A percentile compares a stretch with the other conserved stretches of the same genome.
These are phyloP conservation scores for Cantharis rustica DNA, from an alignment of 2,888 invertebrate genomes.

Conservation along the genomic window DNA sequence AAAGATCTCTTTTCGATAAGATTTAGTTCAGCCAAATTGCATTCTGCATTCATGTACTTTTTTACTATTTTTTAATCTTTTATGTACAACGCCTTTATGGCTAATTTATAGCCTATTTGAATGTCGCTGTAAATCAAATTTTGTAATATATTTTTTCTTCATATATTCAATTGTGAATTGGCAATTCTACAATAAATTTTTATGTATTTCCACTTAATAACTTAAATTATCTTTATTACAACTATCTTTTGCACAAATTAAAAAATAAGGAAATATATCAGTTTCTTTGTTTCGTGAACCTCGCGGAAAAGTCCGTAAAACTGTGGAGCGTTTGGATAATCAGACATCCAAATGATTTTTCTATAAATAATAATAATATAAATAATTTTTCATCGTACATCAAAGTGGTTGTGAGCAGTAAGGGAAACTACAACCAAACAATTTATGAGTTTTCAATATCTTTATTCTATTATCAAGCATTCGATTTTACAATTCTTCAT, in stretches of 20 bases:
- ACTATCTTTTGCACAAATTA: background rate
- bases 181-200: conserved; percentile 2
- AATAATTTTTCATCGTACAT: too few species aligned
- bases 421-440: too few species aligned
- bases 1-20: conserved; percentile 26
- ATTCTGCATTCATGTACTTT: conserved; percentile 15
- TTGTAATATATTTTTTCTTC: conserved; percentile 22
- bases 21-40: conserved; percentile 20
- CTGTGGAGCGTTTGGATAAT: too few species aligned
- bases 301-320: background rate
- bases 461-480: background rate
- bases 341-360: too few species aligned
- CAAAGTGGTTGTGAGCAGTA: too few species aligned
- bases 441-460: too few species aligned
- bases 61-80: conserved; percentile 22
- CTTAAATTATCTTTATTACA: background rate
- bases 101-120: conserved; percentile 32
- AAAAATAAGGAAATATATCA: background rate
- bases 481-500: background rate
- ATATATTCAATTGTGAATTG: conserved; percentile 8
- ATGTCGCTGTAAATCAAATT: conserved; percentile 36
- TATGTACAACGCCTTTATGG: conserved; percentile 26
- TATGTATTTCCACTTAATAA: conserved; percentile 3
- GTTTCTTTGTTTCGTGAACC: background rate
- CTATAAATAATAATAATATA: too few species aligned